Conservation (phyloP, 1,140 invertebrate genomes). For the Macrocentrus cingulum region DNA sequence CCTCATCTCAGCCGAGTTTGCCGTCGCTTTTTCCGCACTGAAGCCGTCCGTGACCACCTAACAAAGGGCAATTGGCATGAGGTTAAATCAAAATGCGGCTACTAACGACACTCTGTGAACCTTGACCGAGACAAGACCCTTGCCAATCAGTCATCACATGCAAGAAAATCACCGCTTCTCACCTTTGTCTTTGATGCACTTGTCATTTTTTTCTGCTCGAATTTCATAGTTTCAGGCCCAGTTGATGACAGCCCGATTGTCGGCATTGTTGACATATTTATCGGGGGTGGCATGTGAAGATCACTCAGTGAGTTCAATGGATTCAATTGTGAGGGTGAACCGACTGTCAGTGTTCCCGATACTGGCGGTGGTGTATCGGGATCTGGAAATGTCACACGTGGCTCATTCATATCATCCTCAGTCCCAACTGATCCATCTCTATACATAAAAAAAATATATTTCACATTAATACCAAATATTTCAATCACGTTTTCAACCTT, state of each 20-base stretch:
- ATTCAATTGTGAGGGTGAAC: conserved; percentile 52
- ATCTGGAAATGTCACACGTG: conserved; percentile 78
- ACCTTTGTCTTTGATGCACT: conserved; percentile 78
- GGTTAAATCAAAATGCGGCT: too few species aligned
- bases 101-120: too few species aligned
- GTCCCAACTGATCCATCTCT: conserved; percentile 47
- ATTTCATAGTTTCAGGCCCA: conserved; percentile 70
- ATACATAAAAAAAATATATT: conserved; percentile 21
- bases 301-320: conserved; percentile 55
- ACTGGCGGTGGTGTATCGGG: conserved; percentile 66
- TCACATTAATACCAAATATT: neutral
- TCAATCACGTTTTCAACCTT: too few species aligned
- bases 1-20: conserved; percentile 79
- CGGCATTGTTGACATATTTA: conserved; percentile 45
- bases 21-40: conserved; percentile 74
- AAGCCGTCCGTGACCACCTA: conserved; percentile 77
- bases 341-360: conserved; percentile 39
- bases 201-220: conserved; percentile 76
- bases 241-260: conserved; percentile 50
- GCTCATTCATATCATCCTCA: conserved; percentile 62
- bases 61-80: conserved; percentile 2
- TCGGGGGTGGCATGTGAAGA: conserved; percentile 46
- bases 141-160: conserved; percentile 3
- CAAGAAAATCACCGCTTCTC: conserved; percentile 21
- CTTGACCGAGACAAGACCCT: conserved; percentile 11